Percentiles rank a stretch among this genome's conserved stretches.
Evolutionary conservation across 2,113 vertebrate species (phyloP).

Genomic region (Athene cunicularia): DNA sequence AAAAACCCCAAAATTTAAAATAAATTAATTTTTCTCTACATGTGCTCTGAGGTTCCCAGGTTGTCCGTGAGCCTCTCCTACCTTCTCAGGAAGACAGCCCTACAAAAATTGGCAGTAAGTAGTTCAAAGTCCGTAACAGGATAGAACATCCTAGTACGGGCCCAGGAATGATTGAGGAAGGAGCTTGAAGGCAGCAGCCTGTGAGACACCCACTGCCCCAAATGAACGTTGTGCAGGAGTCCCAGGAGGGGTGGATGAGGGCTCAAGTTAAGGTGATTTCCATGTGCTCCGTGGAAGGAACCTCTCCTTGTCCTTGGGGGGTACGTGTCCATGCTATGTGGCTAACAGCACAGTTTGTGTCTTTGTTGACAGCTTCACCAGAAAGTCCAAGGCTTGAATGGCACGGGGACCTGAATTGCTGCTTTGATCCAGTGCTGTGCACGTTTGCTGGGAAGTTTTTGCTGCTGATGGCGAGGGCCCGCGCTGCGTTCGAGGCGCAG

Average conservation of each 20-base stretch:
- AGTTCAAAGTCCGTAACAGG: neutral
- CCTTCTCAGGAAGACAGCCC: neutral
- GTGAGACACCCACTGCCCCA: neutral
- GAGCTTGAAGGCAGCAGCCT: neutral
- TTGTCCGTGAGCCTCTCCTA: neutral
- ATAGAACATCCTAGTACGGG: neutral
- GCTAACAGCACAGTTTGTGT: neutral
- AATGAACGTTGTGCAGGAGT: neutral
- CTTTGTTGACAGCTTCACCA: neutral
- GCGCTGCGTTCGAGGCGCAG: accelerated
- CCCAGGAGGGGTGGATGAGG: neutral
- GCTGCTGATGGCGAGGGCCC: neutral
- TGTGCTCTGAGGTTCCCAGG: neutral
- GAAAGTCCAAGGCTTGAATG: neutral
- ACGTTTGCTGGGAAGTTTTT: neutral
- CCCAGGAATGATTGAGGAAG: accelerated
- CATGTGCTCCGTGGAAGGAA: neutral
- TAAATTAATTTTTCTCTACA: neutral
- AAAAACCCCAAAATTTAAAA: neutral
- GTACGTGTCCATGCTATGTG: accelerated
- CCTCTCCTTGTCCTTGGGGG: neutral
- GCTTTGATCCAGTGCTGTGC: accelerated
- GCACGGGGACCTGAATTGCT: accelerated
- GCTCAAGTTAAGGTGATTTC: neutral
- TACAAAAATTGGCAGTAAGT: neutral